These are phyloP conservation scores for Schlechtendalia chinensis DNA, from an alignment of 1,140 invertebrate genomes.

Conservation along the genomic window DNA sequence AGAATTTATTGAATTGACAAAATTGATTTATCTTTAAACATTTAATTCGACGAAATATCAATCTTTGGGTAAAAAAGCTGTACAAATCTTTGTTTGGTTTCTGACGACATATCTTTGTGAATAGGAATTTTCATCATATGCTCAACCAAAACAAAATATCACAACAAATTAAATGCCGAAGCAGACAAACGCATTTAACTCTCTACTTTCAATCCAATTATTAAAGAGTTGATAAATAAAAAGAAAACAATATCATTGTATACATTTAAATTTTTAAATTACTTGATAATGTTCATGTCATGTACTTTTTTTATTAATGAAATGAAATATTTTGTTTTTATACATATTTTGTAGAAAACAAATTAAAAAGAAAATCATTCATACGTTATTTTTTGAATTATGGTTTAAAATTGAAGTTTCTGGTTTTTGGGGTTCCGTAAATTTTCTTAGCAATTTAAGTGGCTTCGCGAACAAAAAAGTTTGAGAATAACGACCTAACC, in stretches of 20 bases:
- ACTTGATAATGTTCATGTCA: no score
- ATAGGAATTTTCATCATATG: not conserved
- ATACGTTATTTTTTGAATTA: not conserved
- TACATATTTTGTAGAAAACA: no score
- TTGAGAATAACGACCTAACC: no score
- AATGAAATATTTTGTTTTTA: no score
- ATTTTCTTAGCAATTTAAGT: not conserved
- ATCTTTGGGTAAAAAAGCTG: not conserved
- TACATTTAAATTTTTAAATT: no score
- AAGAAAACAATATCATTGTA: no score
- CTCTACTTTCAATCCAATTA: no score
- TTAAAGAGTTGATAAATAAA: no score
- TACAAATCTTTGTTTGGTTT: not conserved
- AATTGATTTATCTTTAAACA: not conserved
- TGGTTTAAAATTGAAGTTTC: not conserved
- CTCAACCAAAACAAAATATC: not conserved
- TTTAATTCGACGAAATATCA: not conserved
- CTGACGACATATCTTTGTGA: not conserved
- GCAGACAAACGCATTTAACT: not conserved
- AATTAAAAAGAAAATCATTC: not conserved
- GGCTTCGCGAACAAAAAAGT: not conserved
- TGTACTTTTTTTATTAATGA: no score
- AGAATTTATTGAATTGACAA: not conserved
- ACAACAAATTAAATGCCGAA: not conserved
- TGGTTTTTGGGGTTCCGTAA: not conserved